Evolutionary conservation across 2,113 vertebrate species (phyloP), one percentile per base, ranked within the genome.

Genomic region (Paramisgurnus dabryanus): DNA sequence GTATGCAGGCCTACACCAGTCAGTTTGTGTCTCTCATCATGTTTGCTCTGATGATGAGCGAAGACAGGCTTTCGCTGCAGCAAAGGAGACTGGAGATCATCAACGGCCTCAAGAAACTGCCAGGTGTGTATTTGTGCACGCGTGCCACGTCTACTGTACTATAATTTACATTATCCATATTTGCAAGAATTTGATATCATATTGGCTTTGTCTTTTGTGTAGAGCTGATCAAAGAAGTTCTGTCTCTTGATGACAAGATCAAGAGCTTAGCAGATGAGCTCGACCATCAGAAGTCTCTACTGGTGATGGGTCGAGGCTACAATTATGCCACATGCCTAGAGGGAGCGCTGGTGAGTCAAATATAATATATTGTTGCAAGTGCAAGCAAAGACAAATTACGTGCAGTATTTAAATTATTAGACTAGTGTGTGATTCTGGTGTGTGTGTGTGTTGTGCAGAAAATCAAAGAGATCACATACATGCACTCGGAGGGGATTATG

Each of bases 401-500:
- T 22, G 22, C 22, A 22, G 22, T 22, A 22, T 22, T 22, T 22
- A 22, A 22, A 22, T 22, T 22, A 22, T 22, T 22, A 22, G 22
- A 22, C 22, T 22, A 22, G 22, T 22, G 9, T 50, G 3, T 1
- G 0, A 12, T 11, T 10, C 13, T 58, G 55, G 15, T 57, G 17
- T 57, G 55, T 76, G 55, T 76, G 45, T 73, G 75, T 86, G 0
- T 0, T 9, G 74, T 88, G 22, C 81, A 98, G 97, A 99, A 99
- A 98, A 98, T 99, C 81, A 99, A 99, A 87, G 97, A 99, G 89
- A 98, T 99, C 86, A 98, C 97, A 0, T 98, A 99, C 82, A 99
- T 99, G 97, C 97, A 99, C 84, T 99, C 97, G 0, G 97, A 99
- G 89, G 97, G 97, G 43, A 98, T 99, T 89, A 82, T 99, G 88